These are phyloP conservation scores for Leptinotarsa peninsularis DNA, from an alignment of 2,888 invertebrate genomes.

Conservation along the genomic window DNA sequence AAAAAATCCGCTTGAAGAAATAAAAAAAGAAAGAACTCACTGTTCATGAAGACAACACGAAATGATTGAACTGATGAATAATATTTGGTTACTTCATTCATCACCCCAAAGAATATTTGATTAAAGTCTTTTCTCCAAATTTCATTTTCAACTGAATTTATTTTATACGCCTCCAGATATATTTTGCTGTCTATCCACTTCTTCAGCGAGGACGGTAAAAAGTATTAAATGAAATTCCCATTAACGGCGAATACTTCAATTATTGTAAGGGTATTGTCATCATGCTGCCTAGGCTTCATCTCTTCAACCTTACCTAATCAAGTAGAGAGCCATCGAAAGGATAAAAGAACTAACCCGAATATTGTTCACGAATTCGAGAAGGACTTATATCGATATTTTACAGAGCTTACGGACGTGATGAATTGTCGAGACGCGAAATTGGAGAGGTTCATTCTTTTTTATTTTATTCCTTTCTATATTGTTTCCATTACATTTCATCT, in stretches of 20 bases:
- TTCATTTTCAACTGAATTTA: too few relatives aligned
- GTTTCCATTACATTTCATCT: constrained; percentile 17
- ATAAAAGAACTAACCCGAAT: constrained; percentile 14
- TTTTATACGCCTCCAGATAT: too few relatives aligned
- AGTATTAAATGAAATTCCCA: neutral
- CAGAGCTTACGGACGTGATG: constrained; percentile 23
- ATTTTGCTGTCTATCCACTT: too few relatives aligned
- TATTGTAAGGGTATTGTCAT: constrained; percentile 11
- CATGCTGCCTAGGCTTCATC: constrained; percentile 4
- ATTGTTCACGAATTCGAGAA: constrained; percentile 21
- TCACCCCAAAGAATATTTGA: too few relatives aligned
- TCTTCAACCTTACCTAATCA: constrained; percentile 20
- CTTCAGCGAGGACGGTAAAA: neutral
- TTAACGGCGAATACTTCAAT: neutral
- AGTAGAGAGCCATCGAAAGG: constrained; percentile 22
- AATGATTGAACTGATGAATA: too few relatives aligned
- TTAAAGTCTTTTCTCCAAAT: too few relatives aligned
- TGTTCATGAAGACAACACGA: too few relatives aligned
- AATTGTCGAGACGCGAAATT: constrained; percentile 26
- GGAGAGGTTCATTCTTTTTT: constrained; percentile 19
- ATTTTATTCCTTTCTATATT: constrained; percentile 13
- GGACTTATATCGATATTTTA: constrained; percentile 24
- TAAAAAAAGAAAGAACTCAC: too few relatives aligned
- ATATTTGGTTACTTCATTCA: too few relatives aligned
- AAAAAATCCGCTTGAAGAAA: too few relatives aligned